Conservation (phyloP, 2,797 vertebrate species). For the Acanthurus lineatus region DNA sequence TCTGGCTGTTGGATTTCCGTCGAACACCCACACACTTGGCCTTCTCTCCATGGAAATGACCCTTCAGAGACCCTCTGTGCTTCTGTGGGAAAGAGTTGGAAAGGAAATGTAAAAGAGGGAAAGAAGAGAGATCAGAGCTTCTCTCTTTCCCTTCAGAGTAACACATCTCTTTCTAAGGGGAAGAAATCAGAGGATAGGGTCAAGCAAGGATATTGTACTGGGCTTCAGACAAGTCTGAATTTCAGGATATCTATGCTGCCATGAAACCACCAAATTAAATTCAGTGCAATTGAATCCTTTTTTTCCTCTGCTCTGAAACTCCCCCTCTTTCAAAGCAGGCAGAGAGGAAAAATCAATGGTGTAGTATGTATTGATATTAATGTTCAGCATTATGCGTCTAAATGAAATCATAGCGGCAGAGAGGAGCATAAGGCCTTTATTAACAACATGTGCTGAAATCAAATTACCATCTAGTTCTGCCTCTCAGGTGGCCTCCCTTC, state of each 20-base stretch:
- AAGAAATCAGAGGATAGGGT: slow-evolving; percentile 75
- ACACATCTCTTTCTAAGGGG: slow-evolving; percentile 68
- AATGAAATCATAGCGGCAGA: slow-evolving; percentile 83
- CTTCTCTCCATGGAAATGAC: slow-evolving; percentile 65
- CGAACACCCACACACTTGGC: slow-evolving; percentile 70
- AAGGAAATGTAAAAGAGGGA: slow-evolving; percentile 58
- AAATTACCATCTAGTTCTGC: slow-evolving; percentile 64
- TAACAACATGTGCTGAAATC: slow-evolving; percentile 78
- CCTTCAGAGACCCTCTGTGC: slow-evolving; percentile 62
- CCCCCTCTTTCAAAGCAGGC: slow-evolving; percentile 67
- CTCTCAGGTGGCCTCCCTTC: slow-evolving; percentile 57
- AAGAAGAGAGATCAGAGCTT: slow-evolving; percentile 60
- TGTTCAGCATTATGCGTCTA: slow-evolving; percentile 80
- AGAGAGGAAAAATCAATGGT: slow-evolving; percentile 81
- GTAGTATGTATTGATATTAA: slow-evolving; percentile 84
- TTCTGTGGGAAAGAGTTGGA: slow-evolving; percentile 60
- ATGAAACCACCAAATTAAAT: slow-evolving; percentile 86
- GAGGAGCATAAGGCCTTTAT: slow-evolving; percentile 78
- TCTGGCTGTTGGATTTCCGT: slow-evolving; percentile 58
- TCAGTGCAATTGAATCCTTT: slow-evolving; percentile 80
- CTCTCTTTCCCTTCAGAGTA: slow-evolving; percentile 61
- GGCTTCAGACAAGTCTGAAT: slow-evolving; percentile 79
- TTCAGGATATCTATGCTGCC: slow-evolving; percentile 84
- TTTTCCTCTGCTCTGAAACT: slow-evolving; percentile 63
- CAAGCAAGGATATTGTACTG: slow-evolving; percentile 79